phyloP scores from a whole-genome alignment of 2,888 invertebrate species.

The Cantharis lateralis region DNA sequence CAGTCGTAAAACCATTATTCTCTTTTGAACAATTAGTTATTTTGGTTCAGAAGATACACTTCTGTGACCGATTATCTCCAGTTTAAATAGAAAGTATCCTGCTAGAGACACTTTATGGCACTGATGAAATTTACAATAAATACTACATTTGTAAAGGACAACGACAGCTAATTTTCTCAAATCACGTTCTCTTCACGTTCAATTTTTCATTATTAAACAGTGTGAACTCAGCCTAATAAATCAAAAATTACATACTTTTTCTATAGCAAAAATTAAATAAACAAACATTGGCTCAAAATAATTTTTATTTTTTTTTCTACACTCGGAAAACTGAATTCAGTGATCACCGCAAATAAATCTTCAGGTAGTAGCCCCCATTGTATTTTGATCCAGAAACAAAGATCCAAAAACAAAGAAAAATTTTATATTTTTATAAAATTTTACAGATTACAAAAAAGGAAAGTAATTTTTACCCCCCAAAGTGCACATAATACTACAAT shows the following conservation, averaged over 20 bases:
- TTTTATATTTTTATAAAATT: too few relatives aligned
- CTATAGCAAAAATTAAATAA: too few relatives aligned
- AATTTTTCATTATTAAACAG: neutral
- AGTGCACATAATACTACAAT: too few relatives aligned
- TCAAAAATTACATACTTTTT: neutral
- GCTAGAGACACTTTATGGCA: constrained; percentile 5
- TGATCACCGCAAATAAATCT: too few relatives aligned
- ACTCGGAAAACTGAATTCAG: too few relatives aligned
- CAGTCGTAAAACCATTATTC: constrained; percentile 25
- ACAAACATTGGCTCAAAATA: too few relatives aligned
- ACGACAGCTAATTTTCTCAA: neutral
- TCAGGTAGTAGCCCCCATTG: too few relatives aligned
- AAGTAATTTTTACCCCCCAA: too few relatives aligned
- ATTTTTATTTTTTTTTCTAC: too few relatives aligned
- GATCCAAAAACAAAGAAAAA: too few relatives aligned
- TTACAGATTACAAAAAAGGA: too few relatives aligned
- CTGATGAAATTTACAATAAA: constrained; percentile 14
- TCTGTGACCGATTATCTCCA: constrained; percentile 13
- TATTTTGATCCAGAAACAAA: too few relatives aligned
- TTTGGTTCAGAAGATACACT: constrained; percentile 8
- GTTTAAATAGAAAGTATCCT: constrained; percentile 17
- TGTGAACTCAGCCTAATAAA: neutral
- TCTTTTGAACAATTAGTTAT: constrained; percentile 11
- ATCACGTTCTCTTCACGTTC: neutral
- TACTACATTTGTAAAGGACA: constrained; percentile 4